phyloP scores from a whole-genome alignment of 2,113 vertebrate genomes.

The Cnemophilus loriae region DNA sequence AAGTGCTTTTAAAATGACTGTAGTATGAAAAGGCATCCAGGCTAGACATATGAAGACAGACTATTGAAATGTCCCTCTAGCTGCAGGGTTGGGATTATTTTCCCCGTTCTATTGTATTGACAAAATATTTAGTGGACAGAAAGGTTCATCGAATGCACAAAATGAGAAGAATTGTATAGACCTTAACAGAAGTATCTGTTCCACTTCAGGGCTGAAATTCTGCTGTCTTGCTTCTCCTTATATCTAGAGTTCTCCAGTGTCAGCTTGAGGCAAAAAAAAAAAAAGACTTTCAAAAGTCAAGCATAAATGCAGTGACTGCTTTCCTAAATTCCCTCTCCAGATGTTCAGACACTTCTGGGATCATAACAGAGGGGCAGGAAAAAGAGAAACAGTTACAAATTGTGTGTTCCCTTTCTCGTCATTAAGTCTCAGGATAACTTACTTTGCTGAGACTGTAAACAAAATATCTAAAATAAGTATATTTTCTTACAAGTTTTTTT shows the following conservation, averaged over 20 bases:
- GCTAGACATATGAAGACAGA: background rate
- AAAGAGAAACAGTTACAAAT: background rate
- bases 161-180: background rate
- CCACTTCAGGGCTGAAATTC: background rate
- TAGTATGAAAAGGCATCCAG: background rate
- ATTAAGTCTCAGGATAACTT: background rate
- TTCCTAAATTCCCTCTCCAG: background rate
- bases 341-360: background rate
- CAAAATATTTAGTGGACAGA: background rate
- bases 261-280: background rate
- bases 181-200: background rate
- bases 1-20: background rate
- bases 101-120: background rate
- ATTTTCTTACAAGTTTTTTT: background rate
- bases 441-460: background rate
- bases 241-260: background rate
- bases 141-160: background rate
- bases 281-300: background rate
- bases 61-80: background rate
- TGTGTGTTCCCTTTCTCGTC: background rate
- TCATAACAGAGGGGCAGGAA: background rate
- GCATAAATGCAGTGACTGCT: background rate
- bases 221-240: background rate
- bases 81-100: background rate
- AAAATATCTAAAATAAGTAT: background rate